Percentiles rank a stretch among this genome's conserved stretches.
Conservation (phyloP, 2,113 vertebrate genomes). For the Spea bombifrons region DNA sequence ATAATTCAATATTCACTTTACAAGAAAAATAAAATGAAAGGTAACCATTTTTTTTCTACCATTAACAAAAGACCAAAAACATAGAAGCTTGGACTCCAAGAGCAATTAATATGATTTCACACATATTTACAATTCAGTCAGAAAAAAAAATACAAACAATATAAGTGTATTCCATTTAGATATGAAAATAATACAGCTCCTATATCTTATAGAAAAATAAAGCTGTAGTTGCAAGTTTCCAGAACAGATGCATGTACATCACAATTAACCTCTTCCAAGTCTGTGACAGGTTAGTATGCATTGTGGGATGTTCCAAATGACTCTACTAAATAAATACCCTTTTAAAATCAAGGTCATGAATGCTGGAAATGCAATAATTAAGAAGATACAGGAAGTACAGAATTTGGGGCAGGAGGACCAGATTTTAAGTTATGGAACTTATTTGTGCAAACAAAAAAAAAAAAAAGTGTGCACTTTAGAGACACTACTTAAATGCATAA, state of each 20-base stretch:
- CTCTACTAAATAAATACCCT: too few species aligned
- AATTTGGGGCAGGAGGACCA: too few species aligned
- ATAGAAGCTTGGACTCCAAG: constrained; percentile 6
- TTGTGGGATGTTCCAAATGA: too few species aligned
- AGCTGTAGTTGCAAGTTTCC: constrained; percentile 1
- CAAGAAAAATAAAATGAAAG: constrained; percentile 38
- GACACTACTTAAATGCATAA: too few species aligned
- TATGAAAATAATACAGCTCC: constrained; percentile 39
- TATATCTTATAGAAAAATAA: constrained; percentile 41
- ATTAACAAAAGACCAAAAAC: constrained; percentile 22
- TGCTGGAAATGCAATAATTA: too few species aligned
- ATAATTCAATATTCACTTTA: constrained; percentile 43
- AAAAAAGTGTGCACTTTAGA: too few species aligned
- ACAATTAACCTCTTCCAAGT: constrained; percentile 21
- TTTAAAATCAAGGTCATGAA: too few species aligned
- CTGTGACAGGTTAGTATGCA: neutral
- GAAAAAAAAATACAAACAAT: neutral
- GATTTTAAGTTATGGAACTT: too few species aligned
- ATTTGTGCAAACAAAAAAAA: too few species aligned
- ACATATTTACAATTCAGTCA: constrained; percentile 19
- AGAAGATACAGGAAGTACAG: too few species aligned
- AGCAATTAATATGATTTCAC: neutral
- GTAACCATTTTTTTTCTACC: constrained; percentile 13
- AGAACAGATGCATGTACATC: constrained; percentile 2
- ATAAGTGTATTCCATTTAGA: constrained; percentile 25